These are phyloP conservation scores for Ecliptopera silaceata DNA, from an alignment of 2,888 invertebrate species.

Conservation along the genomic window DNA sequence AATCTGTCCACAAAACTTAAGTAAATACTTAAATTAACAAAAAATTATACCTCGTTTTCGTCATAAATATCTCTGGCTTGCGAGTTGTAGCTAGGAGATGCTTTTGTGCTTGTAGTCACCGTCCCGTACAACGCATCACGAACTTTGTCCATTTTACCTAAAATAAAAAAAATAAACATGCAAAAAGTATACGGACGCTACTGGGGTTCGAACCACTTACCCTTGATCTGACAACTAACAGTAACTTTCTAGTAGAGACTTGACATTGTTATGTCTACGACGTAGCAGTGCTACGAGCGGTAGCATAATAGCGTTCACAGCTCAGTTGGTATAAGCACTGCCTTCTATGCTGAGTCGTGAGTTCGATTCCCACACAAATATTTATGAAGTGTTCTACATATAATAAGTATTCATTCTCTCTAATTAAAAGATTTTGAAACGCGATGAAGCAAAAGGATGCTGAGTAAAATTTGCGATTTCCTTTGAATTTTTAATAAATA, in stretches of 20 bases:
- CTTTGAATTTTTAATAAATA: too few relatives aligned
- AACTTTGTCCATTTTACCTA: slow-evolving; percentile 74
- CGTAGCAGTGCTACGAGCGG: neutral
- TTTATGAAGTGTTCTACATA: too few relatives aligned
- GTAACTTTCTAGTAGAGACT: too few relatives aligned
- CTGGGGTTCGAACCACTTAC: neutral
- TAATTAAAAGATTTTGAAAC: too few relatives aligned
- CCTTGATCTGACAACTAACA: neutral
- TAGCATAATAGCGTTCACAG: neutral
- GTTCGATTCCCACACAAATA: too few relatives aligned
- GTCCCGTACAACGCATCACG: slow-evolving; percentile 69
- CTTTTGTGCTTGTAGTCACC: slow-evolving; percentile 64
- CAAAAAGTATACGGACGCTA: neutral
- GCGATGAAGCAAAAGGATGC: too few relatives aligned
- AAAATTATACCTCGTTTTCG: slow-evolving; percentile 66
- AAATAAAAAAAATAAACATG: slow-evolving; percentile 9
- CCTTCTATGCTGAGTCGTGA: too few relatives aligned
- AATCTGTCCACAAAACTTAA: neutral
- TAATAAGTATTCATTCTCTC: too few relatives aligned
- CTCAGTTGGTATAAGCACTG: too few relatives aligned
- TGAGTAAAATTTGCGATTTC: too few relatives aligned
- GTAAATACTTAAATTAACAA: neutral
- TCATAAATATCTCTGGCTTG: slow-evolving; percentile 75
- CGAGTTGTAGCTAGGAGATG: slow-evolving; percentile 69
- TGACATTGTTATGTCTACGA: neutral